Evolutionary conservation across 2,888 invertebrate species (phyloP), one percentile per base, ranked within the genome.

Genomic region (Acanthosepion esculentum): DNA sequence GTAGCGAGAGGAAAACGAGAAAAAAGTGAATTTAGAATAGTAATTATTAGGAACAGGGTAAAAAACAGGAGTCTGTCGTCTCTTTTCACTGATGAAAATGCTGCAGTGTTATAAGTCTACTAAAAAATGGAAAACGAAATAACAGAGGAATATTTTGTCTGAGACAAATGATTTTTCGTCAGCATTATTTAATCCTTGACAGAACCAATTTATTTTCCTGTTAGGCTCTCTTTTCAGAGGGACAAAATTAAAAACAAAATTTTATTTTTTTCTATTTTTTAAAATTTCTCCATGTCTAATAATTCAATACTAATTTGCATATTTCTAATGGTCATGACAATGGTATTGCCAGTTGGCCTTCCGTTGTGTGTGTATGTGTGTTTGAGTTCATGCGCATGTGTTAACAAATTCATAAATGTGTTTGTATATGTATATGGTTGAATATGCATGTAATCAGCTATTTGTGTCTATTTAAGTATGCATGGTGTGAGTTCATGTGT

Each of bases 241-340:
- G 2, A 78, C 78, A n/a, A n/a, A 78, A 78, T 78, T 78, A 78
- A 78, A 78, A 78, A 78, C 78, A n/a, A n/a, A 29, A 78, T 41
- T 41, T 41, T 10, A 78, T n/a, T 15, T 78, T n/a, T 10, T 4
- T 12, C n/a, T 78, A n/a, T 59, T 20, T 23, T 59, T n/a, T 78
- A n/a, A 15, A 78, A 78, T 78, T 78, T 78, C n/a, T 78, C 78
- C n/a, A n/a, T 15, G 78, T 15, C 78, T n/a, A 78, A 78, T 78
- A n/a, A 78, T 78, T 78, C 78, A 78, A 78, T 78, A 12, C 78
- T 78, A n/a, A 78, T 78, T 78, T 78, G 78, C 78, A 78, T 78
- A 78, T 78, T 78, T n/a, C n/a, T 78, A 78, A 78, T n/a, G n/a
- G 78, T n/a, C 78, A 10, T n/a, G n/a, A 78, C 29, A 78, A 78